phyloP scores from a whole-genome alignment of 2,113 vertebrate species.

The Solea senegalensis region DNA sequence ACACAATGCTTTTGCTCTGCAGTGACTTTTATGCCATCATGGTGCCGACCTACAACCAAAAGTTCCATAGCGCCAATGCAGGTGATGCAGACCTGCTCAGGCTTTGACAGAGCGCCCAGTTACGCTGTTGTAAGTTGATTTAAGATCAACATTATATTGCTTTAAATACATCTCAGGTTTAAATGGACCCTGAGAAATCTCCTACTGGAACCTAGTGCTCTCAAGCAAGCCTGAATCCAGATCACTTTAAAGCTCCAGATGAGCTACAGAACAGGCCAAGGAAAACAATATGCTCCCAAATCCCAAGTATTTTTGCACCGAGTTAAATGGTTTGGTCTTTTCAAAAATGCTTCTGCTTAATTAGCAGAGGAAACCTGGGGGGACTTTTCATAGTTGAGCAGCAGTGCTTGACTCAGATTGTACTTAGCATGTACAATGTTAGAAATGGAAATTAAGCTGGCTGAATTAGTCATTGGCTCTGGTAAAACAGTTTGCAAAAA shows the following conservation, averaged over 20 bases:
- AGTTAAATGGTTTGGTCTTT: constrained; percentile 78
- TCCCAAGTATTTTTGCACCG: constrained; percentile 68
- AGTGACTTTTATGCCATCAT: too few relatives aligned
- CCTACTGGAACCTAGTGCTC: background rate
- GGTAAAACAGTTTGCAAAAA: constrained; percentile 34
- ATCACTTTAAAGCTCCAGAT: constrained; percentile 35
- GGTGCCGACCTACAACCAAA: background rate
- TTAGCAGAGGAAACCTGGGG: constrained; percentile 74
- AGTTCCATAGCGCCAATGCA: background rate
- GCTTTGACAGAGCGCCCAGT: too few relatives aligned
- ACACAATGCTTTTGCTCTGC: too few relatives aligned
- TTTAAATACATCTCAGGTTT: too few relatives aligned
- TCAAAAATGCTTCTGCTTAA: constrained; percentile 72
- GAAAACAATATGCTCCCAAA: constrained; percentile 62
- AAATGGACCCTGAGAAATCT: constrained; percentile 1
- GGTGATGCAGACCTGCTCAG: too few relatives aligned
- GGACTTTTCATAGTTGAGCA: constrained; percentile 70
- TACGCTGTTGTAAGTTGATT: constrained; percentile 4
- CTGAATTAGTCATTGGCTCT: constrained; percentile 62
- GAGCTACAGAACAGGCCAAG: constrained; percentile 26
- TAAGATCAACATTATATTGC: too few relatives aligned
- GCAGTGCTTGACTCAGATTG: constrained; percentile 64
- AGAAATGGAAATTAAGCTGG: constrained; percentile 72
- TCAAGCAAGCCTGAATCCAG: constrained; percentile 16
- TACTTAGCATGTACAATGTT: constrained; percentile 67